phyloP scores from a whole-genome alignment of 1,140 invertebrate species.

The Drosophila melanica region DNA sequence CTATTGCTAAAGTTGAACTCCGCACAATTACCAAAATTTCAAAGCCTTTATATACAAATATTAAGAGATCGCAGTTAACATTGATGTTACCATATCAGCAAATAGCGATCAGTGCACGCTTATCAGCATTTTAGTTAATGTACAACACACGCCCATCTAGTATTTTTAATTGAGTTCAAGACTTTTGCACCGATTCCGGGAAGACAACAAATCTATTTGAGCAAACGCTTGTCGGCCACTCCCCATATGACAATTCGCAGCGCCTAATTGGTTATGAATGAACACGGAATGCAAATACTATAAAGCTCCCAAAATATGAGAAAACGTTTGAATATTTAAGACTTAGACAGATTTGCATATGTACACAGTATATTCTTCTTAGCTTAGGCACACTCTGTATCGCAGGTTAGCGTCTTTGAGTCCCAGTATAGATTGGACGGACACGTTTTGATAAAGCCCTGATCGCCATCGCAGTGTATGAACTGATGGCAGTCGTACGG shows the following conservation, averaged over 20 bases:
- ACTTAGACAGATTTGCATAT: conserved; percentile 9
- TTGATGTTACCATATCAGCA: conserved; percentile 33
- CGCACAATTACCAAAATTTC: conserved; percentile 60
- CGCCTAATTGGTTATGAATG: conserved; percentile 52
- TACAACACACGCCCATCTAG: conserved; percentile 53
- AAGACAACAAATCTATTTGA: conserved; percentile 37
- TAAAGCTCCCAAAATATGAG: neutral
- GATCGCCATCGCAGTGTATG: conserved; percentile 43
- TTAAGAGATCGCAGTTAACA: conserved; percentile 9
- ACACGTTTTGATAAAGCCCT: conserved; percentile 43
- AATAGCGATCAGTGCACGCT: conserved; percentile 13
- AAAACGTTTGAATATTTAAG: neutral
- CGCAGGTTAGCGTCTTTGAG: conserved; percentile 35
- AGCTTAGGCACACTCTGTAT: conserved; percentile 39
- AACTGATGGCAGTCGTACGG: conserved; percentile 63
- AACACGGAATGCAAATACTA: neutral
- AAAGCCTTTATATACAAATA: conserved; percentile 58
- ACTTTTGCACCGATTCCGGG: conserved; percentile 52
- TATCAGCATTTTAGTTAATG: conserved; percentile 49
- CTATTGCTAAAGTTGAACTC: conserved; percentile 62
- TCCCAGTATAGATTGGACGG: conserved; percentile 50
- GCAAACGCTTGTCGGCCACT: conserved; percentile 29
- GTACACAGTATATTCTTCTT: conserved; percentile 7
- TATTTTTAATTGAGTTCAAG: conserved; percentile 63
- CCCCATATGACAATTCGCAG: conserved; percentile 33